Evolutionary conservation across 2,888 invertebrate genomes (phyloP).

Genomic region (Agrochola circellaris): DNA sequence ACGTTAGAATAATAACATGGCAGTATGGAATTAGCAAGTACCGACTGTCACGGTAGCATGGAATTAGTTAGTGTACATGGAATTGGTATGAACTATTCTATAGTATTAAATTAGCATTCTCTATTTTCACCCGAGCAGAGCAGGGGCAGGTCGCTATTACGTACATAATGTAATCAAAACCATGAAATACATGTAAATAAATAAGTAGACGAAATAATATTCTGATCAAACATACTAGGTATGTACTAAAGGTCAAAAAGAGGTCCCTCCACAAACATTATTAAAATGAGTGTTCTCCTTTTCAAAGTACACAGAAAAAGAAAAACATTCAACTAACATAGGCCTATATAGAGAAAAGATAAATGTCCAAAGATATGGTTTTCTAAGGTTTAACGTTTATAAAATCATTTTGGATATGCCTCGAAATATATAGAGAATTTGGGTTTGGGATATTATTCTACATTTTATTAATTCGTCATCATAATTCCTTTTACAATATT

Average conservation of each 20-base stretch:
- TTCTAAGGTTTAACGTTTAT: slow-evolving; percentile 8
- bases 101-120: too few species aligned
- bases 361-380: slow-evolving; percentile 25
- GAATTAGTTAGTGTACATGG: too few species aligned
- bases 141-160: too few species aligned
- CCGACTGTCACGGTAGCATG: too few species aligned
- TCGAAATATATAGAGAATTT: slow-evolving; percentile 2
- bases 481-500: too few species aligned
- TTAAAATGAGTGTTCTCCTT: slow-evolving; percentile 42
- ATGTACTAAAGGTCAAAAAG: slow-evolving; percentile 23
- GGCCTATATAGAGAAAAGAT: slow-evolving; percentile 33
- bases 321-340: slow-evolving; percentile 14
- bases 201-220: slow-evolving; percentile 21
- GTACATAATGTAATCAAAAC: not conserved
- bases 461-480: too few species aligned
- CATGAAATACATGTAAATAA: not conserved
- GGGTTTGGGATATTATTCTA: not conserved
- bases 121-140: too few species aligned
- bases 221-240: slow-evolving; percentile 20
- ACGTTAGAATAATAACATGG: too few species aligned
- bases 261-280: slow-evolving; percentile 45
- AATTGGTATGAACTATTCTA: too few species aligned
- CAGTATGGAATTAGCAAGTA: too few species aligned
- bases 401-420: not conserved
- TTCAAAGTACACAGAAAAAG: slow-evolving; percentile 39